Conservation (phyloP, 1,140 invertebrate genomes). For the Homalodisca vitripennis region DNA sequence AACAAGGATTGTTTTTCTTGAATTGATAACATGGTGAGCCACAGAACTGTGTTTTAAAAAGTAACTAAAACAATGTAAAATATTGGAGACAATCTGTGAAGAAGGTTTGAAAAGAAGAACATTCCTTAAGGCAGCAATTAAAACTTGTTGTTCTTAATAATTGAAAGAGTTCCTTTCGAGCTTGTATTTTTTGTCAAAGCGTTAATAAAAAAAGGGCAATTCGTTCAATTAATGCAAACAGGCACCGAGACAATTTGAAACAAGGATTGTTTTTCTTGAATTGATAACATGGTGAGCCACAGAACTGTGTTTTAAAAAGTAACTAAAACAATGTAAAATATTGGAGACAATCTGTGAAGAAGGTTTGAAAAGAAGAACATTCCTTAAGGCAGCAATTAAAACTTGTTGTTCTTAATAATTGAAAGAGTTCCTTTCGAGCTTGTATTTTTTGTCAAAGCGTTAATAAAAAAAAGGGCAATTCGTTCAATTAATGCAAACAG, state of each 20-base stretch:
- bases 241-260: too few species aligned
- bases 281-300: too few species aligned
- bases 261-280: too few species aligned
- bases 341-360: slow-evolving; percentile 1
- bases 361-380: slow-evolving; percentile 2
- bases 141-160: slow-evolving; percentile 16
- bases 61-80: not conserved
- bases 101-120: not conserved
- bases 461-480: too few species aligned
- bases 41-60: not conserved
- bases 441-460: slow-evolving; percentile 17
- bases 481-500: slow-evolving; percentile 20
- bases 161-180: slow-evolving; percentile 13
- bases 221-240: too few species aligned
- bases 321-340: not conserved
- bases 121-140: slow-evolving; percentile 17
- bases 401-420: slow-evolving; percentile 16
- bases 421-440: slow-evolving; percentile 9
- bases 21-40: too few species aligned
- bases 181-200: slow-evolving; percentile 14
- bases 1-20: too few species aligned
- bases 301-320: not conserved
- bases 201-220: too few species aligned
- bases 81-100: slow-evolving; percentile 5
- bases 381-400: slow-evolving; percentile 17